These are phyloP conservation scores for Spinus pinus DNA, from an alignment of 2,797 vertebrate genomes.

Conservation along the genomic window DNA sequence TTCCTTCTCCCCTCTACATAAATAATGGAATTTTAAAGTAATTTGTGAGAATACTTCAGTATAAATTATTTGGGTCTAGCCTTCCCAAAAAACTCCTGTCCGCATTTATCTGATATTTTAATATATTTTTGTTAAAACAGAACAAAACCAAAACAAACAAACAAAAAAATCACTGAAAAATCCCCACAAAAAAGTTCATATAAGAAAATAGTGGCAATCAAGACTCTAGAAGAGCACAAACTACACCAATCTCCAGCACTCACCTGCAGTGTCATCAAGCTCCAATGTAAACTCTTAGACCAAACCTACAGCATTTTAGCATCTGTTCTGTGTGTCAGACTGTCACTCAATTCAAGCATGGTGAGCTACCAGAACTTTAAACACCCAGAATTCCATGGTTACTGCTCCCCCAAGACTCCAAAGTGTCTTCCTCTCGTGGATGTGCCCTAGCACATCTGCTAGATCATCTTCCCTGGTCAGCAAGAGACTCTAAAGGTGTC, in stretches of 20 bases:
- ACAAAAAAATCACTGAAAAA: neutral
- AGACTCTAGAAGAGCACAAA: neutral
- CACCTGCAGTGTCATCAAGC: neutral
- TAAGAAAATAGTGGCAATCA: neutral
- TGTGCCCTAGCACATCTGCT: too few relatives aligned
- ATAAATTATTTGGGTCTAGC: neutral
- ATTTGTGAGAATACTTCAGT: neutral
- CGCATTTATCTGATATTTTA: neutral
- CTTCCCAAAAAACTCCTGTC: neutral
- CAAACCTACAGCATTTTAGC: neutral
- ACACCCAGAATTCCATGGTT: neutral
- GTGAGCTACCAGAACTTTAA: neutral
- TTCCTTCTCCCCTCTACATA: neutral
- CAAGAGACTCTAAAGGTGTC: neutral
- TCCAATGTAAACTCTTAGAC: neutral
- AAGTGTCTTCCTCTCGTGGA: neutral
- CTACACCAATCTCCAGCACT: neutral
- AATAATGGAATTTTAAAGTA: neutral
- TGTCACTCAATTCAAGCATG: neutral
- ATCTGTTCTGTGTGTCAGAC: neutral
- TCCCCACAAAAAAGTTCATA: neutral
- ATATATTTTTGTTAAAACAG: neutral
- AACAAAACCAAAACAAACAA: neutral
- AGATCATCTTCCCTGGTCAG: neutral
- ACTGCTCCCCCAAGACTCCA: neutral